Conservation (phyloP, 2,888 invertebrate genomes). For the Carterocephalus palaemon region DNA sequence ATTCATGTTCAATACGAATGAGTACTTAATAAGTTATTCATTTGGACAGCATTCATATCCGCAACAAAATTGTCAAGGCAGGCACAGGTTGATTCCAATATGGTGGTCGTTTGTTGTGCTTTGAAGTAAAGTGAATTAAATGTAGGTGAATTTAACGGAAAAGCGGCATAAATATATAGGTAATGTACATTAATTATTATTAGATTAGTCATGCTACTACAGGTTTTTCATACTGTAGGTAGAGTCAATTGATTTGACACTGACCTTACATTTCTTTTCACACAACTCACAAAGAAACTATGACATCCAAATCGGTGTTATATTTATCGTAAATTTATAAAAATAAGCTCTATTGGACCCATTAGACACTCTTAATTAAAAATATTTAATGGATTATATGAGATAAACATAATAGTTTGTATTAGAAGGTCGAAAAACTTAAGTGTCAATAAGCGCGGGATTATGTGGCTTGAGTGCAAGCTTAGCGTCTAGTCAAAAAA, state of each 20-base stretch:
- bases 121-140: slow-evolving; percentile 48
- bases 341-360: background rate
- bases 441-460: slow-evolving; percentile 68
- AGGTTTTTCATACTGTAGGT: background rate
- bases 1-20: slow-evolving; percentile 2
- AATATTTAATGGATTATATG: slow-evolving; percentile 15
- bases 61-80: slow-evolving; percentile 45
- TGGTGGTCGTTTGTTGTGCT: slow-evolving; percentile 80
- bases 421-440: slow-evolving; percentile 5
- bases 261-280: slow-evolving; percentile 37
- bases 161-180: slow-evolving; percentile 10
- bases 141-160: slow-evolving; percentile 28
- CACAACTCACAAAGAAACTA: slow-evolving; percentile 50
- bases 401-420: background rate
- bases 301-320: slow-evolving; percentile 1
- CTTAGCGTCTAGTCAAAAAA: slow-evolving; percentile 49
- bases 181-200: slow-evolving; percentile 6
- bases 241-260: slow-evolving; percentile 12
- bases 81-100: slow-evolving; percentile 69
- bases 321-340: background rate
- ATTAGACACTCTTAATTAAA: background rate
- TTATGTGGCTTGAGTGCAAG: slow-evolving; percentile 47
- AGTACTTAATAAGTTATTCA: slow-evolving; percentile 29
- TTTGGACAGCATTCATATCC: slow-evolving; percentile 45
- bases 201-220: background rate